phyloP scores from a whole-genome alignment of 2,888 invertebrate genomes.

The Pollenia labialis region DNA sequence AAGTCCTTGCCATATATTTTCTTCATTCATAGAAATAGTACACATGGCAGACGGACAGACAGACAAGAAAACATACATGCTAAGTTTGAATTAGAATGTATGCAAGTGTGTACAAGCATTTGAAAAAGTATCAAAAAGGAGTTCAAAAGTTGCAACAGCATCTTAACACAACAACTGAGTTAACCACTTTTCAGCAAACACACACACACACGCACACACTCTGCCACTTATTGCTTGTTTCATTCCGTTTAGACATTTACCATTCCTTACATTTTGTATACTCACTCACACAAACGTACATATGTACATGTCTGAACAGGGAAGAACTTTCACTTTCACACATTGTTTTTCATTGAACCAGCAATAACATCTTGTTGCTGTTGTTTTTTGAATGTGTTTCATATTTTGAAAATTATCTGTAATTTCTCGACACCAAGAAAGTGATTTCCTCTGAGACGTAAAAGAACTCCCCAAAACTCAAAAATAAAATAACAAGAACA shows the following conservation, averaged over 20 bases:
- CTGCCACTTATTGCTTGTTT: slow-evolving; percentile 21
- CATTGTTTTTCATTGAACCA: slow-evolving; percentile 56
- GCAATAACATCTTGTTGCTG: slow-evolving; percentile 19
- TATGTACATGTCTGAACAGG: not conserved
- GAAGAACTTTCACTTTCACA: slow-evolving; percentile 71
- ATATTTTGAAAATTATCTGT: slow-evolving; percentile 79
- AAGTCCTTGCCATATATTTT: slow-evolving; percentile 72
- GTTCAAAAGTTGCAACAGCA: slow-evolving; percentile 71
- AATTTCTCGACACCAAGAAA: slow-evolving; percentile 78
- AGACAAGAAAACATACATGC: not conserved
- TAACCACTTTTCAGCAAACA: slow-evolving; percentile 53
- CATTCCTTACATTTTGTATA: not conserved
- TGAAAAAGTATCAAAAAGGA: slow-evolving; percentile 76
- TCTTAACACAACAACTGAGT: slow-evolving; percentile 64
- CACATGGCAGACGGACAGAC: not conserved
- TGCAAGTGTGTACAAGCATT: slow-evolving; percentile 78
- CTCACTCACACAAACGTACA: slow-evolving; percentile 10
- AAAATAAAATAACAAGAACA: slow-evolving; percentile 45
- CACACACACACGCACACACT: slow-evolving; percentile 17
- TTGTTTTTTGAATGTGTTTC: slow-evolving; percentile 41
- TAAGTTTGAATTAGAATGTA: slow-evolving; percentile 41
- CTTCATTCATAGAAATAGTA: slow-evolving; percentile 67
- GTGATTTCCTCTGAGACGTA: slow-evolving; percentile 69
- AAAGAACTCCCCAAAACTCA: slow-evolving; percentile 64
- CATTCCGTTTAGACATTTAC: slow-evolving; percentile 28